These are phyloP conservation scores for Okamejei kenojei DNA, from an alignment of 2,797 vertebrate species.

Conservation along the genomic window DNA sequence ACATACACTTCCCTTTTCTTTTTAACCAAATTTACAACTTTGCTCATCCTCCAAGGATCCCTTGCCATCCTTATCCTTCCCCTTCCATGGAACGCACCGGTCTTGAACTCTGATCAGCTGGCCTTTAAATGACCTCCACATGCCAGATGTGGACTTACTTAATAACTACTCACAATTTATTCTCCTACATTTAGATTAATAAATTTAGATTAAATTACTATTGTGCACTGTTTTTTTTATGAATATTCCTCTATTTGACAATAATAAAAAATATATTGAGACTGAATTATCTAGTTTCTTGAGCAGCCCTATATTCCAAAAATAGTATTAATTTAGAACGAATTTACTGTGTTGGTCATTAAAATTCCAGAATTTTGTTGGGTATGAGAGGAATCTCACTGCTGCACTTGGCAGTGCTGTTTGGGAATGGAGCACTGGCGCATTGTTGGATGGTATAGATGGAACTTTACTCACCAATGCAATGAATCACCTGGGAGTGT, in stretches of 20 bases:
- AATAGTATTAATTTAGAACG: not conserved
- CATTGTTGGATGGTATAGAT: not conserved
- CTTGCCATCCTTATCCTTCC: too few species aligned
- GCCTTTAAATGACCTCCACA: too few species aligned
- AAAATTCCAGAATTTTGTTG: not conserved
- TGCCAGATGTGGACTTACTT: too few species aligned
- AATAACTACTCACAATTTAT: too few species aligned
- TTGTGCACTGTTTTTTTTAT: not conserved
- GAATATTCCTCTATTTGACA: not conserved
- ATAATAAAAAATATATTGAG: not conserved
- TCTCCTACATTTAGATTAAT: not conserved
- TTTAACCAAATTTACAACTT: too few species aligned
- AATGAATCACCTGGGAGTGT: not conserved
- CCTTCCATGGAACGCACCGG: too few species aligned
- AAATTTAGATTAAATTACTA: constrained; percentile 13
- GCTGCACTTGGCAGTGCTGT: not conserved
- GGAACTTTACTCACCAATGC: not conserved
- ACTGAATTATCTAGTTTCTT: not conserved
- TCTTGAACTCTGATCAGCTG: too few species aligned
- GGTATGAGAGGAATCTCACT: not conserved
- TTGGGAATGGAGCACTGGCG: not conserved
- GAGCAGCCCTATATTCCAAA: not conserved
- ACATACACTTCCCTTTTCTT: too few species aligned
- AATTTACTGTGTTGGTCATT: not conserved
- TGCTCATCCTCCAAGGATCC: too few species aligned